Conservation (phyloP, 2,113 vertebrate genomes). For the Beaufortia kweichowensis region DNA sequence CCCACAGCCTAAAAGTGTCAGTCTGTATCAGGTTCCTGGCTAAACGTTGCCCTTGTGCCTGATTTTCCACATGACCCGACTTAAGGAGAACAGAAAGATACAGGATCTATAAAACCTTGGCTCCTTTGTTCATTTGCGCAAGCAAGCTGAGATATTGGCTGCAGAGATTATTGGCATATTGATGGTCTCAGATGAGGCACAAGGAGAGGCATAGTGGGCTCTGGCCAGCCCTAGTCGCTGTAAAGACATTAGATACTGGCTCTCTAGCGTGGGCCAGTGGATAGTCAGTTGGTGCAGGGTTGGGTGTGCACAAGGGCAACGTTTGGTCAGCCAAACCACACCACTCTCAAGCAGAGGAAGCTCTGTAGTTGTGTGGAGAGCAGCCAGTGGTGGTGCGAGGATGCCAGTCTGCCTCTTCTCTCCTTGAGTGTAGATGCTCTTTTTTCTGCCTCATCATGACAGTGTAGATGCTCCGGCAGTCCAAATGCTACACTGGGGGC, state of each 20-base stretch:
- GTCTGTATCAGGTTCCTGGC: conserved; percentile 52
- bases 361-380: neutral
- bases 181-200: conserved; percentile 54
- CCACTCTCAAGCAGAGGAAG: neutral
- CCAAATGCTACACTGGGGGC: conserved; percentile 85
- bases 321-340: conserved; percentile 17
- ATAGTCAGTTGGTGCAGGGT: conserved; percentile 33
- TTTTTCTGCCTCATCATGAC: conserved; percentile 64
- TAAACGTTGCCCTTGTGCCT: conserved; percentile 45
- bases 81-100: conserved; percentile 56
- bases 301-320: conserved; percentile 8
- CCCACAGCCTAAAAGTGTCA: conserved; percentile 41
- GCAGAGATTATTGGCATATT: conserved; percentile 60
- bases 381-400: neutral
- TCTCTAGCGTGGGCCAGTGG: neutral
- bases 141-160: conserved; percentile 48
- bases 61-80: conserved; percentile 56
- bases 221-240: neutral
- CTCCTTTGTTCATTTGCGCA: conserved; percentile 60
- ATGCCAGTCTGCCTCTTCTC: neutral
- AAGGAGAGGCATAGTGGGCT: conserved; percentile 27
- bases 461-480: conserved; percentile 82
- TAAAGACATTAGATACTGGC: conserved; percentile 17
- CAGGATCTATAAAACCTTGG: conserved; percentile 63
- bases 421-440: neutral